These are phyloP conservation scores for Periophthalmus modestus DNA, from an alignment of 2,113 vertebrate species.

Conservation along the genomic window DNA sequence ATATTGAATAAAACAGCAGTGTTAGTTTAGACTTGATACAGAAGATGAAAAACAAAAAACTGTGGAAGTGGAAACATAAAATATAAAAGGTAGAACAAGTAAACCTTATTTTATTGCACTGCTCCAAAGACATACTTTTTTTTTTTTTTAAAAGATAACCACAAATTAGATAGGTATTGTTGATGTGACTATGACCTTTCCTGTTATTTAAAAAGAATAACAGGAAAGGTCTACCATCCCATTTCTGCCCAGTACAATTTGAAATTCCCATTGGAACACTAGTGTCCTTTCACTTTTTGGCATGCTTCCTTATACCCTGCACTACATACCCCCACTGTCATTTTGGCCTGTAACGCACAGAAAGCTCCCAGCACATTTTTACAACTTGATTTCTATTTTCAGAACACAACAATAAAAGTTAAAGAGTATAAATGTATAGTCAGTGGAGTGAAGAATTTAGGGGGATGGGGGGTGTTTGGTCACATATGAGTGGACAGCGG, in stretches of 20 bases:
- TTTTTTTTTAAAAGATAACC: too few relatives aligned
- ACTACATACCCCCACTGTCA: slow-evolving; percentile 57
- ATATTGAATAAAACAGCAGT: background rate
- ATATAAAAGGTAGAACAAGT: too few relatives aligned
- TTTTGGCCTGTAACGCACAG: slow-evolving; percentile 66
- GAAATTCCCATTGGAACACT: slow-evolving; percentile 61
- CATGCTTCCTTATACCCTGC: slow-evolving; percentile 51
- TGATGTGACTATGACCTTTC: background rate
- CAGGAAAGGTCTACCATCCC: background rate
- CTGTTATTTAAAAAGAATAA: background rate
- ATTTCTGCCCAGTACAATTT: slow-evolving; percentile 52
- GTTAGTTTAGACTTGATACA: too few relatives aligned
- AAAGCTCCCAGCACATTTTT: slow-evolving; percentile 66
- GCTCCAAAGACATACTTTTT: too few relatives aligned
- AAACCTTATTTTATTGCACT: too few relatives aligned
- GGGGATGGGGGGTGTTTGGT: slow-evolving; percentile 64
- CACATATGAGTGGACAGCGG: slow-evolving; percentile 59
- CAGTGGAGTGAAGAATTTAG: slow-evolving; percentile 57
- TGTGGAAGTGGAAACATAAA: too few relatives aligned
- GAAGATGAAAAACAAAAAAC: too few relatives aligned
- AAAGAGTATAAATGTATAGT: slow-evolving; percentile 76
- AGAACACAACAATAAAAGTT: slow-evolving; percentile 71
- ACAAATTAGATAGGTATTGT: too few relatives aligned
- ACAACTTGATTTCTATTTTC: slow-evolving; percentile 75
- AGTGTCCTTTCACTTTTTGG: slow-evolving; percentile 64